Evolutionary conservation across 2,888 invertebrate genomes (phyloP).

Genomic region (Drosophila basisetae): DNA sequence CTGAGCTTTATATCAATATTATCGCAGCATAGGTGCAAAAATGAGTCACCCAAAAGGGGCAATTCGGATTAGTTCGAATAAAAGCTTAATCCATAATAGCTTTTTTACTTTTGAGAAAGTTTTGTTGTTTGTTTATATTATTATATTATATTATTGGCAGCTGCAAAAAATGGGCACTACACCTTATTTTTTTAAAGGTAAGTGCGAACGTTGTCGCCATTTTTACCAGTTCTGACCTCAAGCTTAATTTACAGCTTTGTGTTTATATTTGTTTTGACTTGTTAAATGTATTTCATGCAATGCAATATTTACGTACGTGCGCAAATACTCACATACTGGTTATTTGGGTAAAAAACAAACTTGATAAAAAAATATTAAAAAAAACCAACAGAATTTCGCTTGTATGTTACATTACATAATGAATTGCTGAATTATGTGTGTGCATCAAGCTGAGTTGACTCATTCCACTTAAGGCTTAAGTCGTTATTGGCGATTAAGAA

Average conservation of each 20-base stretch:
- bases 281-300: slow-evolving; percentile 14
- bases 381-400: neutral
- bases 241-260: slow-evolving; percentile 29
- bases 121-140: neutral
- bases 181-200: slow-evolving; percentile 13
- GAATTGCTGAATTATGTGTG: slow-evolving; percentile 23
- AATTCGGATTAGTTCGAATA: neutral
- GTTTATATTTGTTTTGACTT: neutral
- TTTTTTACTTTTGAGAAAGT: neutral
- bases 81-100: neutral
- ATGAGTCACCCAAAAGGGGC: neutral
- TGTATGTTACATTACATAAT: slow-evolving; percentile 1
- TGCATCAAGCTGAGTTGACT: slow-evolving; percentile 30
- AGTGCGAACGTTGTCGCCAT: slow-evolving; percentile 7
- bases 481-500: slow-evolving; percentile 19
- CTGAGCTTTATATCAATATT: too few species aligned
- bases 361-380: rapidly evolving
- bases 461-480: slow-evolving; percentile 18
- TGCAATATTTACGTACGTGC: neutral
- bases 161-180: slow-evolving; percentile 8
- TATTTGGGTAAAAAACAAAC: neutral
- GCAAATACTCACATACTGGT: slow-evolving; percentile 4
- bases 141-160: slow-evolving; percentile 13
- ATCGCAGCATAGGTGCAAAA: neutral
- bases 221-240: slow-evolving; percentile 15